Evolutionary conservation across 2,113 vertebrate genomes (phyloP).

Genomic region (Dicerorhinus sumatrensis): DNA sequence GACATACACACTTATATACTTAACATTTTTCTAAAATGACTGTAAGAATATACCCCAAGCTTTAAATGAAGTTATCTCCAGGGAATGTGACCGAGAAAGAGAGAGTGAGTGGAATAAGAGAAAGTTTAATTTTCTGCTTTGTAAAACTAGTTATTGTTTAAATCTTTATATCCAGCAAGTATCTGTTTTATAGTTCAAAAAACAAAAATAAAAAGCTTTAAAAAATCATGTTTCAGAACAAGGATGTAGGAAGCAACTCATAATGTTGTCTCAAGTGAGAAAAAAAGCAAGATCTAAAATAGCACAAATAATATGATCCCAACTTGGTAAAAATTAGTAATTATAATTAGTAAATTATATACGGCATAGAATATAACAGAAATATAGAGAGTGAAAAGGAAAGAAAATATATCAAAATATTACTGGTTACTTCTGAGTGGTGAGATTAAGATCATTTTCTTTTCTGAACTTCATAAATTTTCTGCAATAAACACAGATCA

Average conservation of each 20-base stretch:
- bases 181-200: constrained; percentile 42
- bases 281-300: background rate
- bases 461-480: constrained; percentile 29
- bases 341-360: background rate
- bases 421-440: background rate
- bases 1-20: background rate
- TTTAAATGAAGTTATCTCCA: background rate
- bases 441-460: background rate
- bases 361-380: background rate
- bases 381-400: constrained; percentile 5
- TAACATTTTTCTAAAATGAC: background rate
- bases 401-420: constrained; percentile 58
- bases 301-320: background rate
- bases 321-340: constrained; percentile 18
- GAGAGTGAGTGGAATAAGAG: background rate
- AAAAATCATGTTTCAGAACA: constrained; percentile 46
- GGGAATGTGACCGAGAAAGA: background rate
- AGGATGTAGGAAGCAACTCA: background rate
- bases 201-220: constrained; percentile 37
- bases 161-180: background rate
- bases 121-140: constrained; percentile 56
- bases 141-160: background rate
- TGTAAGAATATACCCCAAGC: background rate
- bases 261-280: constrained; percentile 31
- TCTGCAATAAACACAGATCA: constrained; percentile 26